Conservation (phyloP, 2,113 vertebrate species). For the Poeciliopsis retropinna region DNA sequence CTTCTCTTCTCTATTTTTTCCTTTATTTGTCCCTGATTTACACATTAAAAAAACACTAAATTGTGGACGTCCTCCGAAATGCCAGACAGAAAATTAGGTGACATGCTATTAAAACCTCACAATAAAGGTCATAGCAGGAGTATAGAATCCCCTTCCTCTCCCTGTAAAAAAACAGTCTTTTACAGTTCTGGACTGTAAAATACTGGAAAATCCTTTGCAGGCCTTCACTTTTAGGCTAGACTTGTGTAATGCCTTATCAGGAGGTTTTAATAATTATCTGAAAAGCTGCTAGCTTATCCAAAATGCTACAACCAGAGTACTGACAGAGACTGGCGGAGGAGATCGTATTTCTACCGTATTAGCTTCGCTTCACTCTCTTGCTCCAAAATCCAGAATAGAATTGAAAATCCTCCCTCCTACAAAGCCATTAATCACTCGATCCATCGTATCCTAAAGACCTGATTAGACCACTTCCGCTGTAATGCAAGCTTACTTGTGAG, state of each 20-base stretch:
- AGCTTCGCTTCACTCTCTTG: background rate
- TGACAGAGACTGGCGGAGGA: background rate
- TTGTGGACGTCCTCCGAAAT: background rate
- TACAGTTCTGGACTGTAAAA: background rate
- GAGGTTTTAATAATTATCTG: too few species aligned
- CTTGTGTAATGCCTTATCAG: background rate
- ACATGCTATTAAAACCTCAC: background rate
- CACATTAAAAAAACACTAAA: background rate
- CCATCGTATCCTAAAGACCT: conserved; percentile 4
- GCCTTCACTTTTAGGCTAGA: background rate
- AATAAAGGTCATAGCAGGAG: background rate
- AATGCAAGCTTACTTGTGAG: background rate
- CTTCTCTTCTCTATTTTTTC: background rate
- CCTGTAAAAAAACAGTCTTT: background rate
- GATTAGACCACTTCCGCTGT: background rate
- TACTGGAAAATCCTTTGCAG: background rate
- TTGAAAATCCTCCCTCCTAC: background rate
- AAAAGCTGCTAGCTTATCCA: background rate
- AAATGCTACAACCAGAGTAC: conserved; percentile 5
- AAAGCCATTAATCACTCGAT: background rate
- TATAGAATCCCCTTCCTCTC: background rate
- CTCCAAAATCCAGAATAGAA: conserved; percentile 3
- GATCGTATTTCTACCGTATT: background rate
- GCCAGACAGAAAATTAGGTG: background rate
- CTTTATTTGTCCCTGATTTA: background rate